phyloP scores from a whole-genome alignment of 92 coral and sea anemone species.

The Actinostola sp. region DNA sequence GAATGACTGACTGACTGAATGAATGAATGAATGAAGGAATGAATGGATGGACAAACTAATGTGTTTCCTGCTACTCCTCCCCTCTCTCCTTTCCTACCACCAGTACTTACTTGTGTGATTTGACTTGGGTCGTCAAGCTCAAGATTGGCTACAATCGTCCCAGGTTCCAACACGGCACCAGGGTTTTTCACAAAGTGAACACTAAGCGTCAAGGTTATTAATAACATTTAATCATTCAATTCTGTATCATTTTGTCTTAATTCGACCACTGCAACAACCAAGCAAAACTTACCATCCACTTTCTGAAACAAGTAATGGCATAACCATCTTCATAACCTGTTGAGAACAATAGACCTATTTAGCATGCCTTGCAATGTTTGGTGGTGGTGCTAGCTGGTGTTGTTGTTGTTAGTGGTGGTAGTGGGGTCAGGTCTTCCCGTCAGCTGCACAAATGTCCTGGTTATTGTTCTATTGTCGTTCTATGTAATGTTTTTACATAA shows the following conservation, averaged over 20 bases:
- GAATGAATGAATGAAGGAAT: background rate
- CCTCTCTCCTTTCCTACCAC: background rate
- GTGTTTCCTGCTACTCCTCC: background rate
- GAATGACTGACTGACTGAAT: background rate
- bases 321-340: slow-evolving; percentile 99
- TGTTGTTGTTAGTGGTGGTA: too few relatives aligned
- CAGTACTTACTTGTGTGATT: slow-evolving; percentile 81
- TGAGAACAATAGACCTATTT: background rate
- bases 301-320: slow-evolving; percentile 92
- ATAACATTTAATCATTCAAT: too few relatives aligned
- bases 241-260: too few relatives aligned
- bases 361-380: too few relatives aligned
- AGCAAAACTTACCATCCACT: slow-evolving; percentile 97
- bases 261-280: background rate
- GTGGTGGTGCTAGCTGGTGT: too few relatives aligned
- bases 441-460: too few relatives aligned
- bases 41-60: background rate
- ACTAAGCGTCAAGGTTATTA: too few relatives aligned
- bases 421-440: too few relatives aligned
- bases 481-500: too few relatives aligned
- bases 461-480: too few relatives aligned
- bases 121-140: slow-evolving; percentile 95
- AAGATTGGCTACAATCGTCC: slow-evolving; percentile 87
- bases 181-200: slow-evolving; percentile 90
- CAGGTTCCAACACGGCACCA: slow-evolving; percentile 93